Percentiles rank a stretch among this genome's conserved stretches.
Conservation (phyloP, 2,113 vertebrate genomes). For the Ameiurus melas region DNA sequence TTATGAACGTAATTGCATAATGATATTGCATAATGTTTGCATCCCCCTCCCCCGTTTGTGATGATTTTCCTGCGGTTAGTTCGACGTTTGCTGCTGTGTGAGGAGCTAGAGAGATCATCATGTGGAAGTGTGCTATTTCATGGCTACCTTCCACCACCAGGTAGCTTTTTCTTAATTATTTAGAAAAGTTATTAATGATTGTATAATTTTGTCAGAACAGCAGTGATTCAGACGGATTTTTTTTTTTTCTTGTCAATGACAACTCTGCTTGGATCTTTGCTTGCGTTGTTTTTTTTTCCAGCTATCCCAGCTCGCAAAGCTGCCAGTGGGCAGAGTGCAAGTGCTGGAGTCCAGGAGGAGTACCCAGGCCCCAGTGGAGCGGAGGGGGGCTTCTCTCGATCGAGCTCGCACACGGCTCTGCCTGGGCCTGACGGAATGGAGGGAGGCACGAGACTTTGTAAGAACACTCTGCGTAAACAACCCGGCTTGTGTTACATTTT, state of each 20-base stretch:
- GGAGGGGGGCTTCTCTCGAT: slow-evolving; percentile 74
- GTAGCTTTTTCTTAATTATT: slow-evolving; percentile 57
- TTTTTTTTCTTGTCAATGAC: neutral
- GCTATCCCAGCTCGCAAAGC: slow-evolving; percentile 83
- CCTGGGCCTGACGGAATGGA: slow-evolving; percentile 71
- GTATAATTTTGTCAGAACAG: neutral
- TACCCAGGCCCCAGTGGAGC: slow-evolving; percentile 70
- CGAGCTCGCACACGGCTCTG: slow-evolving; percentile 73
- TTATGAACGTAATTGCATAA: neutral
- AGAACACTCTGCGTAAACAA: slow-evolving; percentile 50
- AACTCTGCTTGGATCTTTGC: neutral
- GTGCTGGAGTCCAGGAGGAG: slow-evolving; percentile 69
- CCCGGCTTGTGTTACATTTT: neutral
- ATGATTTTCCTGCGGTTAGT: slow-evolving; percentile 69
- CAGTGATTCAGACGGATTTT: neutral
- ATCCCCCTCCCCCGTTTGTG: slow-evolving; percentile 12
- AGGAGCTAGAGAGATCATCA: slow-evolving; percentile 94
- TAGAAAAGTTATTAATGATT: neutral
- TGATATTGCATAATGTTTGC: neutral
- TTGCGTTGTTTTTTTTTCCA: slow-evolving; percentile 53
- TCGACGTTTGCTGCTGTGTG: slow-evolving; percentile 88
- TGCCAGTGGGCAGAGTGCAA: slow-evolving; percentile 47
- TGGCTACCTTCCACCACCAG: slow-evolving; percentile 94
- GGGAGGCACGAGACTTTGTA: slow-evolving; percentile 78
- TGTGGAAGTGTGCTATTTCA: slow-evolving; percentile 98